Evolutionary conservation across 2,888 invertebrate genomes (phyloP), one percentile per base, ranked within the genome.

Genomic region (Rhaphigaster nebulosa): DNA sequence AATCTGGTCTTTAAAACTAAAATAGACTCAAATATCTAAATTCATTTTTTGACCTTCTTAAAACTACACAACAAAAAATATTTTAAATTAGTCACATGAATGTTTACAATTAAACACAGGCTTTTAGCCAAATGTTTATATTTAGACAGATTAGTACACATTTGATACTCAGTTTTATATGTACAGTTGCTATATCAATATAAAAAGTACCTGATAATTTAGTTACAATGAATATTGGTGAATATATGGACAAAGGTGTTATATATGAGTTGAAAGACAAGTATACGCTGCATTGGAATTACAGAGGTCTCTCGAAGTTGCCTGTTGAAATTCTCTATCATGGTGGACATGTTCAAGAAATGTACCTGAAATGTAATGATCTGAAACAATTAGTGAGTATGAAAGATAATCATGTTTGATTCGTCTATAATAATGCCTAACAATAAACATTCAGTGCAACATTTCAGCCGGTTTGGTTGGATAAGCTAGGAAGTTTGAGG

Each of bases 211-310:
- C 38, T 76, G 76, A 89, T 45, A 41, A 65, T 45, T 50, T 89
- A 50, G 45, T 60, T 41, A 56, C 70, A 41, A 89, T 89, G 89
- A 89, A 89, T 76, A 89, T 87, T 54, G 87, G 34, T 34, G 76
- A 89, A 29, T 89, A 70, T 76, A 76, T 89, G 89, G 89, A 90
- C 90, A 87, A 91, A 56, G 90, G 91, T 65, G 87, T 91, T 87
- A 90, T 94, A 94, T 29, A 93, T n/a, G 91, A 91, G 56, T 76
- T 91, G 84, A 93, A 88, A 90, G 91, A 41, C 80, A 91, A 90
- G 92, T 92, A 60, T 91, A 91, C 88, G 12, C 88, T 90, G 50
- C 91, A 92, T 50, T 92, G 92, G 91, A 91, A 91, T 87, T 91
- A 90, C 80, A 54, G 90, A 34, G 89, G 88, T 34, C 90, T 91